Evolutionary conservation across 35 echinoderm and acorn worm species (phyloP).

Genomic region (Diadema setosum): DNA sequence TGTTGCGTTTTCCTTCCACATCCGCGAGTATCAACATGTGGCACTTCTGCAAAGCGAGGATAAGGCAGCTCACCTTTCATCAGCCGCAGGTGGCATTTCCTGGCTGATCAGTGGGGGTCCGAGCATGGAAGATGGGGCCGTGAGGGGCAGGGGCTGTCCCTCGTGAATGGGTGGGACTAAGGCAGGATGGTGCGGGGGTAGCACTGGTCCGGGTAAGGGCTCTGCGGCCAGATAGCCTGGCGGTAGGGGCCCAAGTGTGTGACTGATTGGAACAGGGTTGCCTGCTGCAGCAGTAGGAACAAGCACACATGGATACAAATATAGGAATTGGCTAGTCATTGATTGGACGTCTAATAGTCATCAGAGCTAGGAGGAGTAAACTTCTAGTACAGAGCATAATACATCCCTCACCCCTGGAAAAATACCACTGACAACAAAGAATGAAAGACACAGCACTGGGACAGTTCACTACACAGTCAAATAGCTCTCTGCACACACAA

Average conservation of each 20-base stretch:
- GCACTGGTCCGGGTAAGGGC: background rate
- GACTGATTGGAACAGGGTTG: background rate
- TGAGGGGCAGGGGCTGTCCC: background rate
- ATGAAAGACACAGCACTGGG: background rate
- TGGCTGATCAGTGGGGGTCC: background rate
- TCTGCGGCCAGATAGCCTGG: background rate
- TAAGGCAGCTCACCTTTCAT: conserved; percentile 10
- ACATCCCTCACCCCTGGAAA: background rate
- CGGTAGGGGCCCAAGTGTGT: background rate
- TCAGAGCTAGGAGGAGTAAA: background rate
- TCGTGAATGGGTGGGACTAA: background rate
- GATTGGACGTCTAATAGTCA: background rate
- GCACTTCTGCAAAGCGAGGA: too few relatives aligned
- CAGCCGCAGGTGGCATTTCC: background rate
- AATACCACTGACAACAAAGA: background rate
- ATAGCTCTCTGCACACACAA: too few relatives aligned
- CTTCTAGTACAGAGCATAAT: background rate
- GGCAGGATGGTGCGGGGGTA: background rate
- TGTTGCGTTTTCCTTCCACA: too few relatives aligned
- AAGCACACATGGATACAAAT: too few relatives aligned
- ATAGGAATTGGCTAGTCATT: too few relatives aligned
- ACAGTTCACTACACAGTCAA: background rate
- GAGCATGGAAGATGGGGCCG: background rate
- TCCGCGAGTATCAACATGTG: too few relatives aligned
- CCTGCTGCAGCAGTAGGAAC: background rate